These are phyloP conservation scores for Zygaena filipendulae DNA, from an alignment of 2,888 invertebrate genomes.

Conservation along the genomic window DNA sequence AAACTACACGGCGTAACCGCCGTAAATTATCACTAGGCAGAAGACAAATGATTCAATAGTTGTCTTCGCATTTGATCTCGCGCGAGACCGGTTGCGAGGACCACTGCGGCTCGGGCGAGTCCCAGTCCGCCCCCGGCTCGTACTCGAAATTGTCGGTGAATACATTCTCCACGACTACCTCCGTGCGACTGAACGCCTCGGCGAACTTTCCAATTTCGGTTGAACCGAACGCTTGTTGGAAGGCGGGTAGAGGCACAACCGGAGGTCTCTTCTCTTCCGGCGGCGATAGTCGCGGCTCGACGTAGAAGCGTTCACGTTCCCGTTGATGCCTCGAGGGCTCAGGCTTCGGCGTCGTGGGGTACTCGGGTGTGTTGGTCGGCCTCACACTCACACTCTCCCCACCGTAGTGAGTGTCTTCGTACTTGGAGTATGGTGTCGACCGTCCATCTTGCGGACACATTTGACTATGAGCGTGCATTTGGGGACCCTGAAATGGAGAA, in stretches of 20 bases:
- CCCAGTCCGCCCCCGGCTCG: constrained; percentile 56
- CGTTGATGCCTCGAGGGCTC: constrained; percentile 26
- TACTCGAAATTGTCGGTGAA: constrained; percentile 45
- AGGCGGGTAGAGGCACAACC: constrained; percentile 78
- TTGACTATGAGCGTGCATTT: constrained; percentile 34
- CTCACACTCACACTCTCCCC: constrained; percentile 28
- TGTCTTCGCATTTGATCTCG: constrained; percentile 61
- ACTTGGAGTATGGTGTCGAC: constrained; percentile 44
- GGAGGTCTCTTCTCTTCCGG: constrained; percentile 47
- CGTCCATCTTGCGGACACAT: constrained; percentile 42
- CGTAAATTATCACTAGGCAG: constrained; percentile 41
- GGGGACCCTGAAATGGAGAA: constrained; percentile 43
- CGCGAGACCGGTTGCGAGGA: constrained; percentile 41
- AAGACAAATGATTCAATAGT: constrained; percentile 40
- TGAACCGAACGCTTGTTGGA: constrained; percentile 87
- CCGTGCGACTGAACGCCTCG: constrained; percentile 74
- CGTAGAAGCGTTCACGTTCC: constrained; percentile 26
- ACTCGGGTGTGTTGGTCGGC: constrained; percentile 30
- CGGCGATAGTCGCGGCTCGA: constrained; percentile 33
- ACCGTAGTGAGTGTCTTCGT: constrained; percentile 38
- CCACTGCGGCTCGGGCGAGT: constrained; percentile 47
- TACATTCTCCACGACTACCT: constrained; percentile 49
- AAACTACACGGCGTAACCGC: constrained; percentile 48
- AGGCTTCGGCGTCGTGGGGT: constrained; percentile 20
- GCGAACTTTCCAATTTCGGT: constrained; percentile 89